A percentile compares a stretch with the other conserved stretches of the same genome.
Conservation (phyloP, 2,888 invertebrate species). For the Ptychoptera contaminata region DNA sequence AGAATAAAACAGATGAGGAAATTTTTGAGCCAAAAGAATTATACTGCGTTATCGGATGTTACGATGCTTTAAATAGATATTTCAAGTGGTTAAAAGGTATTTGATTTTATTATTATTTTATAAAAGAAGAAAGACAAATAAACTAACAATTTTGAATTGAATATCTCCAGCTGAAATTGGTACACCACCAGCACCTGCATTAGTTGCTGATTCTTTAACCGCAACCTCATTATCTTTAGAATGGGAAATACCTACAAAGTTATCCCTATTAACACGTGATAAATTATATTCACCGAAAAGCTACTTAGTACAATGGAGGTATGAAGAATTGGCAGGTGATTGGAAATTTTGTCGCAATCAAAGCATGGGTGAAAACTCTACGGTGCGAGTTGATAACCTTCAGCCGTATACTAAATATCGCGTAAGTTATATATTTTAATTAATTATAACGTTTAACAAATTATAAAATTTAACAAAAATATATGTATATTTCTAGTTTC, state of each 20-base stretch:
- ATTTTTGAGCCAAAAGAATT: conserved; percentile 50
- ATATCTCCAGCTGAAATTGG: conserved; percentile 41
- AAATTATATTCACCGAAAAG: conserved; percentile 35
- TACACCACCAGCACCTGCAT: conserved; percentile 54
- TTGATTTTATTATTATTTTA: background rate
- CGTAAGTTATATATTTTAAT: conserved; percentile 35
- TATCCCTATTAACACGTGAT: conserved; percentile 30
- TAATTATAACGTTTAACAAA: background rate
- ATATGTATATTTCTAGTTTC: conserved; percentile 46
- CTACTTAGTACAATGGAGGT: conserved; percentile 60
- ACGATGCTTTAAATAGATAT: conserved; percentile 60
- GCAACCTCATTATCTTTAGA: conserved; percentile 64
- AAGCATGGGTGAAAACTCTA: conserved; percentile 45
- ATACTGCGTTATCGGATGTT: conserved; percentile 70
- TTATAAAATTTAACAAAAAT: background rate
- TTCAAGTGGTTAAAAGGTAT: conserved; percentile 53
- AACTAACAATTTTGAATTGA: conserved; percentile 7
- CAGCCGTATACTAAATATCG: conserved; percentile 81
- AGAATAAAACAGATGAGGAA: conserved; percentile 56
- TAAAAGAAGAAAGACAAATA: background rate
- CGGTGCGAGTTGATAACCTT: conserved; percentile 58
- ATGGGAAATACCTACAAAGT: conserved; percentile 47
- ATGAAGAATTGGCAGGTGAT: conserved; percentile 47
- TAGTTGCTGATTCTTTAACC: conserved; percentile 61
- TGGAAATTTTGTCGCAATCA: conserved; percentile 75